A percentile compares a stretch with the other conserved stretches of the same genome.
Evolutionary conservation across 2,888 invertebrate species (phyloP).

Genomic region (Nomada hirtipes): DNA sequence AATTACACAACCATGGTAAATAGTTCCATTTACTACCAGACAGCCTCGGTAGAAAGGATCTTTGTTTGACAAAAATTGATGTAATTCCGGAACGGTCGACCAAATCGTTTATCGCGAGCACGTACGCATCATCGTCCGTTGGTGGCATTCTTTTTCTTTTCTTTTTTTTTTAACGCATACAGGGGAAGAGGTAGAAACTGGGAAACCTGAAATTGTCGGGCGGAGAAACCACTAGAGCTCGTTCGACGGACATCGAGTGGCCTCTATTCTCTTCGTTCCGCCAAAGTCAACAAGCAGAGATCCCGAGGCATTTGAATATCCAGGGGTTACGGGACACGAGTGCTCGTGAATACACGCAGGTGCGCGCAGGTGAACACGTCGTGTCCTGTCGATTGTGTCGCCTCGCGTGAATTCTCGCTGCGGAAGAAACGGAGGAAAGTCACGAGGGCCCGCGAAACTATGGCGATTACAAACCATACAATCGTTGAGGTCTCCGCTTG

Average conservation of each 20-base stretch:
- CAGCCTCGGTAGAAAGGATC: slow-evolving; percentile 13
- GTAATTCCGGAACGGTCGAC: slow-evolving; percentile 33
- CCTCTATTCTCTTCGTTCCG: slow-evolving; percentile 61
- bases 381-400: slow-evolving; percentile 36
- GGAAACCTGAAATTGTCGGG: slow-evolving; percentile 60
- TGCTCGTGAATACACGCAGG: slow-evolving; percentile 65
- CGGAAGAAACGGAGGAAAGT: slow-evolving; percentile 11
- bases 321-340: slow-evolving; percentile 60
- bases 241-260: slow-evolving; percentile 70
- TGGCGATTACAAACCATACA: slow-evolving; percentile 16
- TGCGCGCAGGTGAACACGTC: slow-evolving; percentile 60
- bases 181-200: slow-evolving; percentile 31
- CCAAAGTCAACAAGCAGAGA: slow-evolving; percentile 70
- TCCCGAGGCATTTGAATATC: slow-evolving; percentile 59
- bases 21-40: neutral
- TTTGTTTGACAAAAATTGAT: slow-evolving; percentile 37
- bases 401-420: slow-evolving; percentile 34
- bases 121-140: slow-evolving; percentile 47
- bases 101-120: slow-evolving; percentile 3
- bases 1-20: slow-evolving; percentile 1
- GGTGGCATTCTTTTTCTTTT: slow-evolving; percentile 42
- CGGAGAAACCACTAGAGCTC: slow-evolving; percentile 65
- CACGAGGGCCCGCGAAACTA: neutral
- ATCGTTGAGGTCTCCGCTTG: neutral
- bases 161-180: slow-evolving; percentile 23